A percentile compares a stretch with the other conserved stretches of the same genome.
Conservation (phyloP, 2,113 vertebrate species). For the Gymnocephalus cernua region DNA sequence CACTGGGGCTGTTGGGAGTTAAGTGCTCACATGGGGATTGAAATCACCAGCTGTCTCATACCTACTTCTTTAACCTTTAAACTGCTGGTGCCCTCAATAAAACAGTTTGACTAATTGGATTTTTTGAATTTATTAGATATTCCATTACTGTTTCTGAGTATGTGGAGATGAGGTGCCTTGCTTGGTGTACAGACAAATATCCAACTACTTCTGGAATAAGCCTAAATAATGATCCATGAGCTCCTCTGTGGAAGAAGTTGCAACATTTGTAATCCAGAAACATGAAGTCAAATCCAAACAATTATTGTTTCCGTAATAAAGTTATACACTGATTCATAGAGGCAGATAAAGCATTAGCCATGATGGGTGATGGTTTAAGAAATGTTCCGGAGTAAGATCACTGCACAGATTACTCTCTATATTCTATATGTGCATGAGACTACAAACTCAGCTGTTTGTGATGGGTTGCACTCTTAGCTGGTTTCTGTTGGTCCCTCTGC, state of each 20-base stretch:
- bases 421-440: conserved; percentile 30
- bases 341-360: neutral
- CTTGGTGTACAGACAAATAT: neutral
- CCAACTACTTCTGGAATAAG: neutral
- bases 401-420: conserved; percentile 6
- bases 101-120: neutral
- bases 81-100: neutral
- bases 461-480: conserved; percentile 45
- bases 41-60: conserved; percentile 9
- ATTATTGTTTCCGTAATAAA: neutral
- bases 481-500: conserved; percentile 30
- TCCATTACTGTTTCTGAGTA: neutral
- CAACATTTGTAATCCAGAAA: conserved; percentile 7
- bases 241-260: neutral
- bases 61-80: conserved; percentile 22
- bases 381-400: conserved; percentile 7
- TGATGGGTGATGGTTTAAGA: neutral
- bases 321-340: neutral
- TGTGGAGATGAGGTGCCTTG: neutral
- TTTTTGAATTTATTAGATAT: neutral
- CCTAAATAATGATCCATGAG: neutral
- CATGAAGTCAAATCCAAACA: neutral
- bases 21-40: conserved; percentile 39
- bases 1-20: conserved; percentile 31
- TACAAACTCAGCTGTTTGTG: conserved; percentile 64